Evolutionary conservation across 2,888 invertebrate genomes (phyloP), one percentile per base, ranked within the genome.

Genomic region (Phengaris arion): DNA sequence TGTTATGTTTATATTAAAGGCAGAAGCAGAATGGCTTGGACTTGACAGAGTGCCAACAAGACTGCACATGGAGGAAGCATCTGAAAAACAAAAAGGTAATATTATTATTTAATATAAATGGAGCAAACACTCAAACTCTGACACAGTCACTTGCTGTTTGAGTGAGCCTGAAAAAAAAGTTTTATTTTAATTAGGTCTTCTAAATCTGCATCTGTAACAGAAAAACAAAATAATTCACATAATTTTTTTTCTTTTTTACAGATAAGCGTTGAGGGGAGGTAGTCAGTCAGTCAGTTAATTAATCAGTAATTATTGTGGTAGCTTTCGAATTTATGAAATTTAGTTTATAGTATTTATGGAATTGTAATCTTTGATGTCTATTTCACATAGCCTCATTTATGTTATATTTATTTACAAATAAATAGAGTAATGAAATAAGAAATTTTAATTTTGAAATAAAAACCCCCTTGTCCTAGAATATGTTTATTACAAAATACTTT

Each of bases 21-120:
- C 94, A 82, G 94, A 94, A 91, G 94, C 94, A 82, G 94, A 94
- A 86, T 94, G 94, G 94, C 91, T 93, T 84, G 95, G 95, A 83
- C 94, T 95, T 87, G 95, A 95, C 90, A 94, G 95, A 88, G 95
- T 95, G 86, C 95, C 95, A 84, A 95, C 95, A 85, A 93, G 95
- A 87, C 93, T 95, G 88, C 94, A 93, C 84, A 91, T 91, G 89
- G 93, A 90, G 85, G 92, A 94, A 85, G 85, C 91, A 91, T 90
- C 94, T 93, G 94, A 90, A 94, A 94, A 93, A 87, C 91, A 93
- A 88, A 94, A 93, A 92, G 93, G 94, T 94, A 86, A 92, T 83
- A 81, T 92, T 85, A 90, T 83, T 86, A 87, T 83, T 81, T 79
- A 78, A 81, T 84, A 83, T 82, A 83, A 81, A 81, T 79, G 82